phyloP scores from a whole-genome alignment of 2,797 vertebrate species.

The Pogoniulus pusillus region DNA sequence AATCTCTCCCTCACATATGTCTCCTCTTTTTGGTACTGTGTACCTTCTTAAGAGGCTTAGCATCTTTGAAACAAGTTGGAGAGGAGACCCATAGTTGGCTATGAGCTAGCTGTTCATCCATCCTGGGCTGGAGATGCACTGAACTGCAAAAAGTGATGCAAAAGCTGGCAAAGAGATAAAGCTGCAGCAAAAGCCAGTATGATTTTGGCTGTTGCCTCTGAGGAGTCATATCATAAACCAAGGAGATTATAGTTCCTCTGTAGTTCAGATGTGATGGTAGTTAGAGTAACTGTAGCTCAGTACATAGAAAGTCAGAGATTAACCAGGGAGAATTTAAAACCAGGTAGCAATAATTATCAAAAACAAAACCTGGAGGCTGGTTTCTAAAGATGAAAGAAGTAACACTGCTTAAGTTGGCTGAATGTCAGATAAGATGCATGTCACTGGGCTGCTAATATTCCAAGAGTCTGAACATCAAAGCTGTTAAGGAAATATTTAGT shows the following conservation, averaged over 20 bases:
- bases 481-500: conserved; percentile 18
- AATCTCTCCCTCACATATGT: neutral
- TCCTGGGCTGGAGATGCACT: neutral
- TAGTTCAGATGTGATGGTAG: neutral
- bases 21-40: neutral
- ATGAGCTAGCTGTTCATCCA: neutral
- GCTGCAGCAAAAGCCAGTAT: neutral
- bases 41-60: neutral
- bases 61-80: neutral
- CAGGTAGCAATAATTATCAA: conserved; percentile 1
- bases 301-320: neutral
- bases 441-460: neutral
- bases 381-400: conserved; percentile 48
- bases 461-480: conserved; percentile 37
- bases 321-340: conserved; percentile 10
- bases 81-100: neutral
- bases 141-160: neutral
- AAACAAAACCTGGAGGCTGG: neutral
- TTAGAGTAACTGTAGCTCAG: neutral
- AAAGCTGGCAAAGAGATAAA: neutral
- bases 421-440: conserved; percentile 24
- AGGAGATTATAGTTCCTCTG: conserved; percentile 7
- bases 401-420: neutral
- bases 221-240: neutral
- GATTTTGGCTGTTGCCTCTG: neutral